phyloP scores from a whole-genome alignment of 2,797 vertebrate species.

The Salarias fasciatus region DNA sequence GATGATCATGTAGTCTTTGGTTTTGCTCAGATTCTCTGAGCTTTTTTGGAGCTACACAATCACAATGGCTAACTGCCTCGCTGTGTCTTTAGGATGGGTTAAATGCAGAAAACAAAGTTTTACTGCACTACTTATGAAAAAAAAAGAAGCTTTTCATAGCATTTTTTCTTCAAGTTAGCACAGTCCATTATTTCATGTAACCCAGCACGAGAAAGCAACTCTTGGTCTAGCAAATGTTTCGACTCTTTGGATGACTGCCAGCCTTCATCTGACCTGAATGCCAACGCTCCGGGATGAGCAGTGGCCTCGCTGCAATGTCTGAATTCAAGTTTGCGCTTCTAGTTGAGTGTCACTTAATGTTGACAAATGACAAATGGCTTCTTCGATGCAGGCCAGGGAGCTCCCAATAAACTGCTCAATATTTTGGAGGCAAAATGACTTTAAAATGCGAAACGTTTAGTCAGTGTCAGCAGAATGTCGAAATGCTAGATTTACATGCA shows the following conservation, averaged over 20 bases:
- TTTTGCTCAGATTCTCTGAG: no score
- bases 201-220: not conserved
- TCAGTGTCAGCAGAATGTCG: conserved; percentile 16
- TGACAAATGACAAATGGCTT: conserved; percentile 39
- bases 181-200: not conserved
- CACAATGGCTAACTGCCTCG: no score
- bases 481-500: conserved; percentile 13
- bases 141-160: no score
- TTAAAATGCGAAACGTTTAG: conserved; percentile 27
- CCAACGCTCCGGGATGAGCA: conserved; percentile 9
- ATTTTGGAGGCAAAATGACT: conserved; percentile 12
- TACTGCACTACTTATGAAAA: no score
- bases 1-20: no score
- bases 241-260: conserved; percentile 1
- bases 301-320: conserved; percentile 10
- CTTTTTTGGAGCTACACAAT: no score
- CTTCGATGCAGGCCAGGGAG: conserved; percentile 24
- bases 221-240: not conserved
- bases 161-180: no score
- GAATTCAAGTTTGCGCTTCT: conserved; percentile 19
- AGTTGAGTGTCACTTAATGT: conserved; percentile 25
- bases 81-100: no score
- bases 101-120: no score
- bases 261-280: conserved; percentile 27
- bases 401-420: conserved; percentile 34